phyloP scores from a whole-genome alignment of 2,888 invertebrate species.

The Spicauda simplicius region DNA sequence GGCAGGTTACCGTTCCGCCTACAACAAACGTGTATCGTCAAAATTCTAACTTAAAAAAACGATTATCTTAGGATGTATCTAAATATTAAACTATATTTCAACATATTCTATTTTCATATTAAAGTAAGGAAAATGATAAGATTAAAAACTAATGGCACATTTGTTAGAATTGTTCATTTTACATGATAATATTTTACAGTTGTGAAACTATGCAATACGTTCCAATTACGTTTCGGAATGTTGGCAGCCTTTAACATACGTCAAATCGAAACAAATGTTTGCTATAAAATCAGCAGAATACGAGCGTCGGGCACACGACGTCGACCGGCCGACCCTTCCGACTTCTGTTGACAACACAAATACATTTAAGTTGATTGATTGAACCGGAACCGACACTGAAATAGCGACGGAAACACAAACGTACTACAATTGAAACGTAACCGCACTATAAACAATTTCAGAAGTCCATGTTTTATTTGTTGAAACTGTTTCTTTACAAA shows the following conservation, averaged over 20 bases:
- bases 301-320: background rate
- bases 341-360: constrained; percentile 45
- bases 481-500: constrained; percentile 8
- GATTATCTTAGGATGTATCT: no score
- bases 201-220: background rate
- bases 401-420: background rate
- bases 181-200: background rate
- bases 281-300: background rate
- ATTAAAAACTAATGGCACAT: no score
- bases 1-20: constrained; percentile 48
- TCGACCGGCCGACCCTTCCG: constrained; percentile 15
- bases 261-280: constrained; percentile 14
- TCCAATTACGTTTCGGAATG: background rate
- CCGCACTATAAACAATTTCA: constrained; percentile 6
- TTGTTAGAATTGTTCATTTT: no score
- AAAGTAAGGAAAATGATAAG: no score
- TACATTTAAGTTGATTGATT: constrained; percentile 48
- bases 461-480: background rate
- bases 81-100: no score
- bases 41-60: no score
- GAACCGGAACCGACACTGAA: constrained; percentile 39
- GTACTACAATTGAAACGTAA: constrained; percentile 11
- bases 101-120: no score
- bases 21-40: background rate
- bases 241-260: constrained; percentile 12